Evolutionary conservation across 1,140 invertebrate species (phyloP), one percentile per base, ranked within the genome.

Genomic region (Armadillidium nasatum): DNA sequence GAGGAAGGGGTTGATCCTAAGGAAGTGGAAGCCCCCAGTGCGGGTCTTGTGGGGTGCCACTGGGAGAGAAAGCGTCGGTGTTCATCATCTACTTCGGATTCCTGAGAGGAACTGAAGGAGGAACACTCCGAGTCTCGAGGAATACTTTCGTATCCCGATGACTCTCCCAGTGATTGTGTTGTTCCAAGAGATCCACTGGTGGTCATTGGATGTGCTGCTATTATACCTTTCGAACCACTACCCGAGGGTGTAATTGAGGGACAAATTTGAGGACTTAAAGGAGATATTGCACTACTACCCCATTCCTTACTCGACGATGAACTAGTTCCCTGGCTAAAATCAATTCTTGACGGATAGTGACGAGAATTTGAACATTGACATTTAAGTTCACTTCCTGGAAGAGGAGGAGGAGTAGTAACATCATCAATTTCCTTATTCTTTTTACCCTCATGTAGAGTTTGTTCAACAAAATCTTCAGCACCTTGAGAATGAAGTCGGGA

Each of bases 131-230:
- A 87, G 82, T 95, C 93, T 79, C 93, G 85, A 0, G 93, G 90
- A 76, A 95, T 91, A 82, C 92, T 94, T 82, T 95, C 94, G 83
- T 96, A 95, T 3, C 94, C 94, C 90, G 93, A 89, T 82, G 93
- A 94, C 83, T 93, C 92, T 0, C 76, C 68, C 91, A 91, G 83
- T 23, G 77, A 82, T 46, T 75, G 81, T 13, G 80, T 79, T 15
- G 75, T 82, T 44, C 78, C 80, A 46, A 81, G 75, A 43, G 79
- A 81, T 15, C 79, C 80, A 72, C 76, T 80, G 74, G 76, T 81
- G 50, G 78, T 72, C 46, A 75, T 74, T 67, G 78, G 78, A 21
- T 79, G 78, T 15, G 50, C 2, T 15, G 4, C 11, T n/a, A n/a
- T n/a, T n/a, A n/a, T n/a, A 13, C 2, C 50, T 13, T 19, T 60